Evolutionary conservation across 2,797 vertebrate genomes (phyloP), one percentile per base, ranked within the genome.

Genomic region (Microchirus variegatus): DNA sequence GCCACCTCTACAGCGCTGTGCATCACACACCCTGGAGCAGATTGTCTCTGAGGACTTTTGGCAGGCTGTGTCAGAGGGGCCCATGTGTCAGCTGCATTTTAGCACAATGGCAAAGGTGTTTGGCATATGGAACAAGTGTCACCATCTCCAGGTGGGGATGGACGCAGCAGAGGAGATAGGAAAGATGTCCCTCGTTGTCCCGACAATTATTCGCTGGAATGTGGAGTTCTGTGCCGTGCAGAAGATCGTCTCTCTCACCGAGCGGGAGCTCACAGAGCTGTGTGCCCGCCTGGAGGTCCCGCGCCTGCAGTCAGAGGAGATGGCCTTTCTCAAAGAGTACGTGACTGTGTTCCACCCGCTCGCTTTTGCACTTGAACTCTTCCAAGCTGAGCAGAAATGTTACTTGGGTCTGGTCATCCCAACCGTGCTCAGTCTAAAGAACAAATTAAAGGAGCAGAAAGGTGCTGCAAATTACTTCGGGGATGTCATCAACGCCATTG

Each of bases 301-400:
- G 0, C 84, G 79, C 51, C 14, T 92, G 62, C 90, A 89, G 73
- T 80, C 88, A 0, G 86, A 92, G 59, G 92, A 93, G 81, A 83
- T 80, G 63, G 81, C 85, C 42, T 92, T 92, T 81, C 80, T 93
- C 6, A 90, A 83, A 17, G 92, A 93, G 14, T 93, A 93, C 2
- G 85, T 79, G 4, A 74, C 81, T 0, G 88, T 91, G 7, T 91
- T 92, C 63, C 90, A 92, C 74, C 92, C 91, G 11, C 92, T 93
- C 0, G 90, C 92, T 0, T 92, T 92, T 67, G 90, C 92, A 0
- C 82, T 93, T 0, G 90, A 93, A 63, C 90, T 93, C 26, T 86
- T 93, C 80, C 92, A 92, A 45, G 91, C 90, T 0, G 91, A 93
- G 75, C 90, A 93, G 80, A 92, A 92, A 18, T 92, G 92, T 19